phyloP scores from a whole-genome alignment of 2,797 vertebrate genomes.

The Sebastiscus tertius region DNA sequence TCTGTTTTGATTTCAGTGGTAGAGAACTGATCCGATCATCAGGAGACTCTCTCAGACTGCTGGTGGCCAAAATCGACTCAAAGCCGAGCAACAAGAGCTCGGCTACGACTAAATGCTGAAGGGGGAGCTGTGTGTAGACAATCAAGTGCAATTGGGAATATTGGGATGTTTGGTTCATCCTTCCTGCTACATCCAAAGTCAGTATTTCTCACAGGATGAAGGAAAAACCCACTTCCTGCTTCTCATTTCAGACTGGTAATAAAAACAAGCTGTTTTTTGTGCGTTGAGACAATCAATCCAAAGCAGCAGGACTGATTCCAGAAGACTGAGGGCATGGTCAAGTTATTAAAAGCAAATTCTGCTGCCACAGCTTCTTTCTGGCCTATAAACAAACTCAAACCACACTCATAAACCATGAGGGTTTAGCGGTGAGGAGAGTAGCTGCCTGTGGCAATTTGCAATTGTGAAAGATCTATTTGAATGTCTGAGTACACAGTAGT shows the following conservation, averaged over 20 bases:
- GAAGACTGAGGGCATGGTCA: background rate
- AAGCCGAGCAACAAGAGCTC: slow-evolving; percentile 34
- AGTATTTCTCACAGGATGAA: slow-evolving; percentile 28
- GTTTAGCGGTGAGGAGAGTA: slow-evolving; percentile 11
- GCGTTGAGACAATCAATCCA: slow-evolving; percentile 27
- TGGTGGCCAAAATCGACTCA: slow-evolving; percentile 80
- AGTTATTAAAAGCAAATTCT: slow-evolving; percentile 31
- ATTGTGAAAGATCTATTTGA: slow-evolving; percentile 3
- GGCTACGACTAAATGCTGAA: slow-evolving; percentile 69
- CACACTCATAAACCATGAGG: slow-evolving; percentile 15
- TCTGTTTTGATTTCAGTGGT: slow-evolving; percentile 65
- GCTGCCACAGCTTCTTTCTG: slow-evolving; percentile 21
- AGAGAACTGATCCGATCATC: slow-evolving; percentile 82
- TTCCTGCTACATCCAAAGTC: slow-evolving; percentile 24
- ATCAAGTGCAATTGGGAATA: slow-evolving; percentile 29
- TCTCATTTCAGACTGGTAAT: background rate
- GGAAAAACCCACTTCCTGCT: slow-evolving; percentile 28
- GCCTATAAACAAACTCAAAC: slow-evolving; percentile 39
- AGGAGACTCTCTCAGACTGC: slow-evolving; percentile 76
- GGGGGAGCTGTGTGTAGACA: background rate
- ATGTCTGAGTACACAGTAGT: background rate
- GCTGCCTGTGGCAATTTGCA: background rate
- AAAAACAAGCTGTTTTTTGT: background rate
- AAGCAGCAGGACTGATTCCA: slow-evolving; percentile 14
- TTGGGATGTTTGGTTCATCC: background rate